A percentile compares a stretch with the other conserved stretches of the same genome.
These are phyloP conservation scores for Netelia inedita DNA, from an alignment of 2,888 invertebrate species.

Conservation along the genomic window DNA sequence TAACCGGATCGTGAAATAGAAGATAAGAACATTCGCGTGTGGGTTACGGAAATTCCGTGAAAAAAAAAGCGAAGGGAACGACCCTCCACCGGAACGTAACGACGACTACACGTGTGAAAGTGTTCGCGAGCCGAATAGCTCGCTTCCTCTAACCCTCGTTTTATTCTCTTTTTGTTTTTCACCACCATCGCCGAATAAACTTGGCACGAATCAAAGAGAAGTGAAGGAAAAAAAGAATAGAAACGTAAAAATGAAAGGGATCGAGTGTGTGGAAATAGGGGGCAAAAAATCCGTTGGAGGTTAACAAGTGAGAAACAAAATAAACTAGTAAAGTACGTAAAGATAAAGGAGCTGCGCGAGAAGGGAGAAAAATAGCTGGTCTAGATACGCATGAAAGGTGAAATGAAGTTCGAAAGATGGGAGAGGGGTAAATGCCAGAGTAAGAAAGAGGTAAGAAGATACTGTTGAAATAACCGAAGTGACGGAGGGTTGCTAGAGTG, in stretches of 20 bases:
- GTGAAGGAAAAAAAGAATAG: conserved; percentile 13
- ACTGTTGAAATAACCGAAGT: background rate
- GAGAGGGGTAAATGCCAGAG: conserved; percentile 33
- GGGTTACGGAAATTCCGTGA: conserved; percentile 14
- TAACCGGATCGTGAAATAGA: background rate
- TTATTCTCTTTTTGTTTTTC: background rate
- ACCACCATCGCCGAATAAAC: conserved; percentile 16
- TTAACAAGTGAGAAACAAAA: background rate
- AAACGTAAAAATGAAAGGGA: background rate
- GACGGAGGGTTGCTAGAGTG: conserved; percentile 22
- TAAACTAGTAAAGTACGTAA: background rate
- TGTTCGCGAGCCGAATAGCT: conserved; percentile 26
- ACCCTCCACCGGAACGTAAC: conserved; percentile 26
- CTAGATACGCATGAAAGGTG: conserved; percentile 11
- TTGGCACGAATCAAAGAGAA: conserved; percentile 17
- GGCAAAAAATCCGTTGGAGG: conserved; percentile 19
- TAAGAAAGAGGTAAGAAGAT: conserved; percentile 26
- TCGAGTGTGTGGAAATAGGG: conserved; percentile 32
- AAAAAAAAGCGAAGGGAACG: conserved; percentile 9
- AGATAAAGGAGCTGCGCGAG: conserved; percentile 45
- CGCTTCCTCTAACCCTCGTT: conserved; percentile 5
- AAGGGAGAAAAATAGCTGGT: conserved; percentile 26
- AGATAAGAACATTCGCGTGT: conserved; percentile 7
- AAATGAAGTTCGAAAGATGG: conserved; percentile 16
- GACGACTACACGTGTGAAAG: background rate